Conservation (phyloP, 2,113 vertebrate species). For the Azemiops feae region DNA sequence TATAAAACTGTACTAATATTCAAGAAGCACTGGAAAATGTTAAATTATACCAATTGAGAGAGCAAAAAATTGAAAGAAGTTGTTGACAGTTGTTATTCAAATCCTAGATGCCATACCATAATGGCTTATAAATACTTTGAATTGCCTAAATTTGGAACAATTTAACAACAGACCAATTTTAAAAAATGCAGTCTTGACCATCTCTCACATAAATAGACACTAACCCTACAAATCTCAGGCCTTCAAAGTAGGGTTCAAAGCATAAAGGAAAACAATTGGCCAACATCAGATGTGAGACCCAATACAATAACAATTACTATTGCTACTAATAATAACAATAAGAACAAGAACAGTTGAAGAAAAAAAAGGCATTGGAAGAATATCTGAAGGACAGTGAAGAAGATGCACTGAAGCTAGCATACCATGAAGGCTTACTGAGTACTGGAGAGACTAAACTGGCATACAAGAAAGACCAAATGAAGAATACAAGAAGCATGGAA, state of each 20-base stretch:
- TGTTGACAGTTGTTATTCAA: not conserved
- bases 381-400: too few species aligned
- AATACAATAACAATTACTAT: not conserved
- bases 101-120: not conserved
- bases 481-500: not conserved
- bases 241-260: not conserved
- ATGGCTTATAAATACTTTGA: not conserved
- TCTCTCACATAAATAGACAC: not conserved
- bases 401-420: too few species aligned
- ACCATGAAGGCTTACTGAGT: too few species aligned
- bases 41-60: not conserved
- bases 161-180: not conserved
- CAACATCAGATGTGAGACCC: not conserved
- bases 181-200: not conserved
- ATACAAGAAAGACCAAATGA: not conserved
- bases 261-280: not conserved
- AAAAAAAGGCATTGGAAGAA: too few species aligned
- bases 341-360: not conserved
- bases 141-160: not conserved
- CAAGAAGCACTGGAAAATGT: not conserved
- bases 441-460: too few species aligned
- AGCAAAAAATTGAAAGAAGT: not conserved
- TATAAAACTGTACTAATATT: not conserved
- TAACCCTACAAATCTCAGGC: not conserved
- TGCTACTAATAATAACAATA: not conserved